Evolutionary conservation across 2,888 invertebrate genomes (phyloP).

Genomic region (Formica aserva): DNA sequence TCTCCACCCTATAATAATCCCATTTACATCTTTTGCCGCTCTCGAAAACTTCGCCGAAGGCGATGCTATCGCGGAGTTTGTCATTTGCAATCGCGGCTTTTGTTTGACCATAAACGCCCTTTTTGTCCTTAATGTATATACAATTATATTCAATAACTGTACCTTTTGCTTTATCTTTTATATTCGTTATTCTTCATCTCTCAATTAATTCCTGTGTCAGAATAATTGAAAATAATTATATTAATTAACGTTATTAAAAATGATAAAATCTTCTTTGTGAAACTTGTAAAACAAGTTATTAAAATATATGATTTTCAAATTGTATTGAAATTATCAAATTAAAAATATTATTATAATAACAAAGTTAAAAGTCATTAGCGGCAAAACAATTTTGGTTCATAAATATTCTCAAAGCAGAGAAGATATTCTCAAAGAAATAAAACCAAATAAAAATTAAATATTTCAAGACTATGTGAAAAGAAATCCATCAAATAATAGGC

Average conservation of each 20-base stretch:
- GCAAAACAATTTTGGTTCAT: not conserved
- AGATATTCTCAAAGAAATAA: not conserved
- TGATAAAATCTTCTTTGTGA: not conserved
- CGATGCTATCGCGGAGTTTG: not conserved
- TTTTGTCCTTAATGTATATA: not conserved
- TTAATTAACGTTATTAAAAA: not conserved
- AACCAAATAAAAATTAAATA: not conserved
- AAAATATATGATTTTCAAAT: not conserved
- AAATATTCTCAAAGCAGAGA: not conserved
- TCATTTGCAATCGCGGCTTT: conserved; percentile 32
- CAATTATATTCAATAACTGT: not conserved
- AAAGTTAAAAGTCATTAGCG: not conserved
- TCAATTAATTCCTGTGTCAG: not conserved
- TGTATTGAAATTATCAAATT: not conserved
- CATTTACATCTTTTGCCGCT: conserved; percentile 19
- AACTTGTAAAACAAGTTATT: not conserved
- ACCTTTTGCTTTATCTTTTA: not conserved
- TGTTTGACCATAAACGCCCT: conserved; percentile 29
- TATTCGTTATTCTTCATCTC: not conserved
- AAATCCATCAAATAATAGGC: not conserved
- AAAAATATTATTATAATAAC: not conserved
- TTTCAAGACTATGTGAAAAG: not conserved
- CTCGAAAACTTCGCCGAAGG: conserved; percentile 13
- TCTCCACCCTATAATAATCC: conserved; percentile 21
- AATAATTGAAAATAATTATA: conserved; percentile 8